These are phyloP conservation scores for Lissonota sp. DNA, from an alignment of 2,888 invertebrate species.

Conservation along the genomic window DNA sequence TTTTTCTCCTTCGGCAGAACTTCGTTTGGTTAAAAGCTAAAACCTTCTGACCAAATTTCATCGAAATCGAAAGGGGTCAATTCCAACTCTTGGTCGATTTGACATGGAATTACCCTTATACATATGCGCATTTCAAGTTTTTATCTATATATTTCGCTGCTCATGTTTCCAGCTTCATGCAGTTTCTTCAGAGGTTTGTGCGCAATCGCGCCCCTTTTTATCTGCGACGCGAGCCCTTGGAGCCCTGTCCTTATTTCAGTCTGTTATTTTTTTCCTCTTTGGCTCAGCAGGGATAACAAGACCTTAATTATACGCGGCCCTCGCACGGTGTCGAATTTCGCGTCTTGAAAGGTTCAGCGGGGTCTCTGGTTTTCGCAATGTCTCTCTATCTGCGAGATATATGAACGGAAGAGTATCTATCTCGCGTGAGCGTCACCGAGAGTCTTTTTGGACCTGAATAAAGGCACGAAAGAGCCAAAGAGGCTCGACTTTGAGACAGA, in stretches of 20 bases:
- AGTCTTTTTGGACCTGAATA: slow-evolving; percentile 56
- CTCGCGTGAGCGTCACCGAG: slow-evolving; percentile 16
- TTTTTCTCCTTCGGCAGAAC: too few relatives aligned
- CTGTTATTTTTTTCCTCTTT: slow-evolving; percentile 16
- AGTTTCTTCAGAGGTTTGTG: slow-evolving; percentile 2
- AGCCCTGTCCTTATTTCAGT: slow-evolving; percentile 38
- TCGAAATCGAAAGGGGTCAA: too few relatives aligned
- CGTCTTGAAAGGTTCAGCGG: slow-evolving; percentile 63
- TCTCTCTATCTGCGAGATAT: slow-evolving; percentile 24
- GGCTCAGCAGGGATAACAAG: slow-evolving; percentile 68
- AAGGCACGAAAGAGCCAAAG: slow-evolving; percentile 41
- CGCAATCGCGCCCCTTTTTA: slow-evolving; percentile 39
- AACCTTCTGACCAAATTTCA: too few relatives aligned
- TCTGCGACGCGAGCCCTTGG: slow-evolving; percentile 29
- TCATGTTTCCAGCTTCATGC: slow-evolving; percentile 39
- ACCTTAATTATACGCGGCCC: slow-evolving; percentile 72
- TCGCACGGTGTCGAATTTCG: slow-evolving; percentile 72
- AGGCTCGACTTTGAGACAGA: slow-evolving; percentile 36
- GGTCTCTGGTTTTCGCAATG: slow-evolving; percentile 7
- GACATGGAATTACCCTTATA: too few relatives aligned
- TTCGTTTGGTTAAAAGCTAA: too few relatives aligned
- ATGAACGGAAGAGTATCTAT: slow-evolving; percentile 46
- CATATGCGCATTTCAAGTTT: too few relatives aligned
- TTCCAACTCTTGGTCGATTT: too few relatives aligned
- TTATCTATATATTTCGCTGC: slow-evolving; percentile 43